Evolutionary conservation across 92 coral and sea anemone species (phyloP).

Genomic region (Epizoanthus fatuus): DNA sequence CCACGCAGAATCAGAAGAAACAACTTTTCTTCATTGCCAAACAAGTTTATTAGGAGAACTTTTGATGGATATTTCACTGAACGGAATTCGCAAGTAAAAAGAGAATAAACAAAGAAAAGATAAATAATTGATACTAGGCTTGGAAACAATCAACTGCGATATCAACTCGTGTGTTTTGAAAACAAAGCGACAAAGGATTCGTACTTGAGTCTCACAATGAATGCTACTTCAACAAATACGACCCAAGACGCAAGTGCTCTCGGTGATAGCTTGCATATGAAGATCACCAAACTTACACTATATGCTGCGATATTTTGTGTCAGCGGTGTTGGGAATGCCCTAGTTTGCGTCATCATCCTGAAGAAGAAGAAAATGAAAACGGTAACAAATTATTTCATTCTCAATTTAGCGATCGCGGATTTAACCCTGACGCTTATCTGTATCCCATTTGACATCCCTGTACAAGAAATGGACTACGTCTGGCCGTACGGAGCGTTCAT

Average conservation of each 20-base stretch:
- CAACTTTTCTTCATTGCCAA: no score
- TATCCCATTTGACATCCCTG: slow-evolving; percentile 98
- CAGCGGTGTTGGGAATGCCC: slow-evolving; percentile 88
- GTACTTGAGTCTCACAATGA: no score
- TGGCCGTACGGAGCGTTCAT: slow-evolving; percentile 99
- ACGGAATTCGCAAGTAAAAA: no score
- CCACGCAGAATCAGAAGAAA: no score
- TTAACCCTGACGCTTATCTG: slow-evolving; percentile 89
- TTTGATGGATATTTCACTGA: no score
- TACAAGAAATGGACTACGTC: slow-evolving; percentile 84
- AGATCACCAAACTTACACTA: slow-evolving; percentile 66
- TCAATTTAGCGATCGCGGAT: slow-evolving; percentile 96
- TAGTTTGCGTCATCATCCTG: slow-evolving; percentile 85
- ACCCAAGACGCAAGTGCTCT: not conserved
- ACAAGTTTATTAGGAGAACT: no score
- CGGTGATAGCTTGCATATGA: slow-evolving; percentile 33
- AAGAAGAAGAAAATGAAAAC: slow-evolving; percentile 90
- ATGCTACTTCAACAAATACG: not conserved
- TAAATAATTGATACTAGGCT: no score
- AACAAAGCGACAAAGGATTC: no score
- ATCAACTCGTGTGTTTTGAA: no score
- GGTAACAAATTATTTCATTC: slow-evolving; percentile 93
- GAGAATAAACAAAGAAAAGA: no score
- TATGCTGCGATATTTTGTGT: slow-evolving; percentile 85
- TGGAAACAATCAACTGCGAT: no score